Evolutionary conservation across 2,797 vertebrate species (phyloP), one percentile per base, ranked within the genome.

Genomic region (Acanthurus lineatus): DNA sequence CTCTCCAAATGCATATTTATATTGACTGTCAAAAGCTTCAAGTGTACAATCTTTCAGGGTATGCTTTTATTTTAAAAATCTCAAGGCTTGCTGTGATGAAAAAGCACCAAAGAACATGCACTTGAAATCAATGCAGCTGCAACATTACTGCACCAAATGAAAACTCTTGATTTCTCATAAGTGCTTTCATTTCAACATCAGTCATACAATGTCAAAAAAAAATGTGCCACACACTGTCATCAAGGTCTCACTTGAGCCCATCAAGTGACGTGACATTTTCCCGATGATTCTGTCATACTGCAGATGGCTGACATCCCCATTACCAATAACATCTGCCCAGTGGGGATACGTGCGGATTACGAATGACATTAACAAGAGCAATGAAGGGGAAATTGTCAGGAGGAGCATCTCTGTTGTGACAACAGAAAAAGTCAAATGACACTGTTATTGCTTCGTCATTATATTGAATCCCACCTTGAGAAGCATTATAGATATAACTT

Each of bases 301-400:
- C 87, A 85, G 86, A 91, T 83, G 84, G 83, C 80, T 86, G 88
- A 85, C 76, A 79, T 67, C 45, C 64, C 71, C 62, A 64, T 85
- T 61, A 73, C 65, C 62, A 44, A 42, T 69, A 66, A 69, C 77
- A 51, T 85, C 69, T 62, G 68, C 81, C 83, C 83, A 51, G 59
- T 14, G 65, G 81, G 79, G 64, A 80, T 67, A 67, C 75, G 79
- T 32, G 44, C 45, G 3, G 78, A 82, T 89, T 76, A 82, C 57
- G 69, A 71, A 54, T 75, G 80, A 81, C 82, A 78, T 89, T 75
- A 83, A 81, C 74, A 76, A 66, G 60, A 76, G 16, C 69, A 76
- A 76, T 86, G 80, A 84, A 60, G 75, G 76, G 47, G n/a, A 73
- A 82, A 87, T 79, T 83, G 78, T 88, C 86, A 81, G 66, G 85